A percentile compares a stretch with the other conserved stretches of the same genome.
Evolutionary conservation across 2,797 vertebrate genomes (phyloP).

Genomic region (Alcedo quadribrachys): DNA sequence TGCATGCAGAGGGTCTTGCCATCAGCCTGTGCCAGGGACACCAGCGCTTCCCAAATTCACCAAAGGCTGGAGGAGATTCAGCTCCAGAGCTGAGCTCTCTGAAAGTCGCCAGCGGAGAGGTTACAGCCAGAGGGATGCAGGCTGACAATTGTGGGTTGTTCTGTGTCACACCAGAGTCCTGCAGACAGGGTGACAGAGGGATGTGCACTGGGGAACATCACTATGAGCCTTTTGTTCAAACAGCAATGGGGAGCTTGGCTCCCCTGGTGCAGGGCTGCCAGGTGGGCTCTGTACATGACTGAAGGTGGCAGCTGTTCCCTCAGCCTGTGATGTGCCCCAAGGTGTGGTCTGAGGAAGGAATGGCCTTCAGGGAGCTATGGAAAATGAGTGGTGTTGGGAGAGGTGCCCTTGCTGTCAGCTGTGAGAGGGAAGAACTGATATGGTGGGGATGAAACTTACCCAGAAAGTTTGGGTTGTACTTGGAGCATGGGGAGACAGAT

Average conservation of each 20-base stretch:
- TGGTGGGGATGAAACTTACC: background rate
- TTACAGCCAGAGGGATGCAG: background rate
- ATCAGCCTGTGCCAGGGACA: background rate
- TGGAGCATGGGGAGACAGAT: background rate
- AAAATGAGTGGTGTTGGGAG: background rate
- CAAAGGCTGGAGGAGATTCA: background rate
- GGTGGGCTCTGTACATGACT: rapidly evolving
- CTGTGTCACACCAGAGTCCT: background rate
- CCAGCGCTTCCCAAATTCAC: background rate
- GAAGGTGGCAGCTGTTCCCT: background rate
- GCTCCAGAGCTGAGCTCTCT: background rate
- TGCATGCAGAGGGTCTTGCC: background rate
- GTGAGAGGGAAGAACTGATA: background rate
- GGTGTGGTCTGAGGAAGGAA: background rate
- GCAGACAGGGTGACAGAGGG: background rate
- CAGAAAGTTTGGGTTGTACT: background rate
- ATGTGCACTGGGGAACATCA: rapidly evolving
- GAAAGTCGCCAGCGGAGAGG: rapidly evolving
- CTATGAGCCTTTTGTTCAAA: background rate
- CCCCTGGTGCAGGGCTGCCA: rapidly evolving
- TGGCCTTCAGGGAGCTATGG: rapidly evolving
- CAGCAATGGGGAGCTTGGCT: background rate
- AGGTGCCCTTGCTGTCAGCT: background rate
- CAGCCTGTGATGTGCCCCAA: background rate
- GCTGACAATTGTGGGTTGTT: background rate